These are phyloP conservation scores for Drosophila parabipectinata DNA, from an alignment of 1,140 invertebrate species.

Conservation along the genomic window DNA sequence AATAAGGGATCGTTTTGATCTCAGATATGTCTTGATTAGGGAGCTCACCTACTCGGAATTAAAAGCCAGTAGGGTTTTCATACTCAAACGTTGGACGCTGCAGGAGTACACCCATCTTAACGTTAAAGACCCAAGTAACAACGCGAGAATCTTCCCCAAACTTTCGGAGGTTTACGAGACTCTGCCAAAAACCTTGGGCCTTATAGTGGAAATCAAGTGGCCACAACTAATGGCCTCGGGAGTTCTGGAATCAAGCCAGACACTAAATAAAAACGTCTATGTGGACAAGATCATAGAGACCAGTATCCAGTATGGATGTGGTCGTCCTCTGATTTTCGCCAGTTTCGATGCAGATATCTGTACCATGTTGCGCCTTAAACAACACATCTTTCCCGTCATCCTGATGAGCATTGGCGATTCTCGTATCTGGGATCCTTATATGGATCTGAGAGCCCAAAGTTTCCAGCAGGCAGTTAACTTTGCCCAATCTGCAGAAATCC, in stretches of 20 bases:
- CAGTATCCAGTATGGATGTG: slow-evolving; percentile 89
- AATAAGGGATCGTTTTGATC: slow-evolving; percentile 90
- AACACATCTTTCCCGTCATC: slow-evolving; percentile 96
- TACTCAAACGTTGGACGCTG: slow-evolving; percentile 49
- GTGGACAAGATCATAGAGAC: slow-evolving; percentile 91
- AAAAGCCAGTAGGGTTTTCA: slow-evolving; percentile 88
- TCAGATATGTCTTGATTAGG: slow-evolving; percentile 94
- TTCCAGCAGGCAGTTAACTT: slow-evolving; percentile 91
- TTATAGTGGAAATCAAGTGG: slow-evolving; percentile 98
- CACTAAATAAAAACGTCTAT: slow-evolving; percentile 94
- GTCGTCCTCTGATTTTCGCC: slow-evolving; percentile 94
- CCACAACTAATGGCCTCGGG: slow-evolving; percentile 93
- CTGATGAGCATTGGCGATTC: slow-evolving; percentile 95
- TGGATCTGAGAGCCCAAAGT: slow-evolving; percentile 91
- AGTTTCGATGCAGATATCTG: slow-evolving; percentile 98
- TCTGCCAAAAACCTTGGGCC: slow-evolving; percentile 92
- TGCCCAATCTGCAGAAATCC: slow-evolving; percentile 90
- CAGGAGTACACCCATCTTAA: slow-evolving; percentile 68
- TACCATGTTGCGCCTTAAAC: slow-evolving; percentile 94
- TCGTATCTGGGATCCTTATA: slow-evolving; percentile 91
- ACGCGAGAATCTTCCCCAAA: slow-evolving; percentile 95
- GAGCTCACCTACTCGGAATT: slow-evolving; percentile 94
- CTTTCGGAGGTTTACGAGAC: slow-evolving; percentile 90
- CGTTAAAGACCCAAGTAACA: slow-evolving; percentile 84
- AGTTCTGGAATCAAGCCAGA: slow-evolving; percentile 92